Percentiles rank a stretch among this genome's conserved stretches.
Evolutionary conservation across 2,113 vertebrate genomes (phyloP).

Genomic region (Desmodus rotundus): DNA sequence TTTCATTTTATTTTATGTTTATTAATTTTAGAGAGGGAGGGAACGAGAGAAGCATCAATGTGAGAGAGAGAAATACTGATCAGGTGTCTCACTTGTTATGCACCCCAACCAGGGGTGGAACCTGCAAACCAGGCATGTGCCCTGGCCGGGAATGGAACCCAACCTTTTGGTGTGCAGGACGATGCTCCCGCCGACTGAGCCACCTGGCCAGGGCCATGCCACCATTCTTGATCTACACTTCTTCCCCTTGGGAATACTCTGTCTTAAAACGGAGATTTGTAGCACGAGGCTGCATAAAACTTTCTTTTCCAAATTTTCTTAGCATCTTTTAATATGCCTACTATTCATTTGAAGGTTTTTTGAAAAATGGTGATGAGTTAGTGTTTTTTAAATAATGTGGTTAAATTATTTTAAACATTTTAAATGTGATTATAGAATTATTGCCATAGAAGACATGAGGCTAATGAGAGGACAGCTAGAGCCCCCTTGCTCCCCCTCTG

Average conservation of each 20-base stretch:
- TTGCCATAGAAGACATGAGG: not conserved
- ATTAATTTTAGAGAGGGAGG: too few species aligned
- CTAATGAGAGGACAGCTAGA: not conserved
- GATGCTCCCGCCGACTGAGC: too few species aligned
- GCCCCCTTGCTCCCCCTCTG: not conserved
- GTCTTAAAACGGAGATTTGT: not conserved
- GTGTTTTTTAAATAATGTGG: not conserved
- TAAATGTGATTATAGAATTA: not conserved
- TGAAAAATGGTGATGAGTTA: not conserved
- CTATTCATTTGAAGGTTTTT: not conserved
- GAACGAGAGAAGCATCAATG: too few species aligned
- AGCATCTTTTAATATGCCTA: not conserved
- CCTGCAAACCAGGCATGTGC: too few species aligned
- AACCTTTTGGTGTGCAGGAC: too few species aligned
- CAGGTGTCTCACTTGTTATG: too few species aligned
- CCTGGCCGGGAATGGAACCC: too few species aligned
- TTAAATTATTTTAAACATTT: not conserved
- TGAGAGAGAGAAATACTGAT: too few species aligned
- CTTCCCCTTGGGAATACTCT: not conserved
- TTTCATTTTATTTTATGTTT: too few species aligned
- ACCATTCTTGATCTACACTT: not conserved
- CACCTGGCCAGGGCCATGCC: not conserved
- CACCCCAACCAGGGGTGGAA: too few species aligned
- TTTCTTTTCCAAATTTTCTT: not conserved
- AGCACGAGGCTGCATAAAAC: not conserved